Percentiles rank a stretch among this genome's conserved stretches.
phyloP scores from a whole-genome alignment of 2,113 vertebrate species.

The Platycercus adscitus region DNA sequence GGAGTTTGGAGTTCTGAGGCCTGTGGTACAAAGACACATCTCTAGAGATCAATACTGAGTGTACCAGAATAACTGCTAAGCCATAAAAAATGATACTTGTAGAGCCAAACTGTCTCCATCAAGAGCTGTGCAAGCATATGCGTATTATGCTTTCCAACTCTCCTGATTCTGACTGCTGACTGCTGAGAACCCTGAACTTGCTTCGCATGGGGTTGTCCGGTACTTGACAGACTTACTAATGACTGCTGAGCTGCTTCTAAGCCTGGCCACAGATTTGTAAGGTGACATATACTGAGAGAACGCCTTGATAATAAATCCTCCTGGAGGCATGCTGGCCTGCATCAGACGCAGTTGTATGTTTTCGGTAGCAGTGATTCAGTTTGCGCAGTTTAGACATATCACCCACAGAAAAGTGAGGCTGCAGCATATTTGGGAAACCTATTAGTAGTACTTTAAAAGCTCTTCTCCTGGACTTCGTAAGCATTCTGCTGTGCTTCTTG shows the following conservation, averaged over 20 bases:
- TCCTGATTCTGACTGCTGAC: neutral
- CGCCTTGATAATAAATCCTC: conserved; percentile 18
- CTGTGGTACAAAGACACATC: neutral
- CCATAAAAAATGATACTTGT: neutral
- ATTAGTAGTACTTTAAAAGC: conserved; percentile 2
- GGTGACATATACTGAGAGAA: neutral
- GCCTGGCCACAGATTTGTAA: neutral
- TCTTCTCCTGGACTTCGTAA: neutral
- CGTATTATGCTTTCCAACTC: neutral
- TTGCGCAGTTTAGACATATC: neutral
- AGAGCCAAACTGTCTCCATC: neutral
- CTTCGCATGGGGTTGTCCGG: neutral
- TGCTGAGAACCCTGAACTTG: neutral
- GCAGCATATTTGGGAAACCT: neutral
- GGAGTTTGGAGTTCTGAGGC: neutral
- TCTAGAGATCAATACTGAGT: neutral
- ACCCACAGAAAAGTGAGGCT: neutral
- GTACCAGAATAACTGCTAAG: neutral
- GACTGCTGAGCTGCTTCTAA: neutral
- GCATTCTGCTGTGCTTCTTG: neutral
- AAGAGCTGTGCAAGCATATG: neutral
- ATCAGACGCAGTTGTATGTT: neutral
- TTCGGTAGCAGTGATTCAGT: neutral
- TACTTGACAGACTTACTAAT: conserved; percentile 19
- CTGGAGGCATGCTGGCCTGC: neutral